Conservation (phyloP, 2,888 invertebrate species). For the Fragum whitleyi region DNA sequence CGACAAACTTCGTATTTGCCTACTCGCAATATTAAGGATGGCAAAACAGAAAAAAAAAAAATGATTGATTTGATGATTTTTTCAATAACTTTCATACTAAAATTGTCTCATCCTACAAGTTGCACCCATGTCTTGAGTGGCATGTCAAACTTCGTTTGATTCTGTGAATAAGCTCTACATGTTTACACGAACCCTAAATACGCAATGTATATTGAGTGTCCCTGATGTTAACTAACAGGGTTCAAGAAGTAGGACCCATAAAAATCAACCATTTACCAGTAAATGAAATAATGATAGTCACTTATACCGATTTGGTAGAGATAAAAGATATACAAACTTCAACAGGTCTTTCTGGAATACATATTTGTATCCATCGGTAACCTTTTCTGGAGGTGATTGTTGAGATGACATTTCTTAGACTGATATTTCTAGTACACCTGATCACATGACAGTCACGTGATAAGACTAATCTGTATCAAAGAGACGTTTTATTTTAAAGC, state of each 20-base stretch:
- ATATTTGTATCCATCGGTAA: slow-evolving; percentile 68
- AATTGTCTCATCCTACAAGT: too few species aligned
- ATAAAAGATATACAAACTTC: slow-evolving; percentile 62
- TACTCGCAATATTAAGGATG: too few species aligned
- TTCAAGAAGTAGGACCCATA: slow-evolving; percentile 18
- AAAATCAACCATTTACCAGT: background rate
- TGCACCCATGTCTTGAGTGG: too few species aligned
- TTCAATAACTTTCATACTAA: too few species aligned
- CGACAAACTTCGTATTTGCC: too few species aligned
- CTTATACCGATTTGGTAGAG: background rate
- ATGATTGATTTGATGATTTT: too few species aligned
- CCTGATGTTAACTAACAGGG: too few species aligned
- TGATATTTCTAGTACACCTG: background rate
- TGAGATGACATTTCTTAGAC: background rate
- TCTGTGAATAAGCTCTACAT: too few species aligned
- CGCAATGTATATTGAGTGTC: too few species aligned
- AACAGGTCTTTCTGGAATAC: slow-evolving; percentile 71
- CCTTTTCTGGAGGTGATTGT: slow-evolving; percentile 45
- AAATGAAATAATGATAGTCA: slow-evolving; percentile 59
- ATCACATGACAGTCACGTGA: slow-evolving; percentile 58
- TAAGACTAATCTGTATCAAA: background rate
- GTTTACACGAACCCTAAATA: too few species aligned
- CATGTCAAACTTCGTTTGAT: too few species aligned
- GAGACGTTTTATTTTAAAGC: background rate
- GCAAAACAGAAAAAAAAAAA: too few species aligned